Percentiles rank a stretch among this genome's conserved stretches.
These are phyloP conservation scores for Spodoptera picta DNA, from an alignment of 2,888 invertebrate species.

Conservation along the genomic window DNA sequence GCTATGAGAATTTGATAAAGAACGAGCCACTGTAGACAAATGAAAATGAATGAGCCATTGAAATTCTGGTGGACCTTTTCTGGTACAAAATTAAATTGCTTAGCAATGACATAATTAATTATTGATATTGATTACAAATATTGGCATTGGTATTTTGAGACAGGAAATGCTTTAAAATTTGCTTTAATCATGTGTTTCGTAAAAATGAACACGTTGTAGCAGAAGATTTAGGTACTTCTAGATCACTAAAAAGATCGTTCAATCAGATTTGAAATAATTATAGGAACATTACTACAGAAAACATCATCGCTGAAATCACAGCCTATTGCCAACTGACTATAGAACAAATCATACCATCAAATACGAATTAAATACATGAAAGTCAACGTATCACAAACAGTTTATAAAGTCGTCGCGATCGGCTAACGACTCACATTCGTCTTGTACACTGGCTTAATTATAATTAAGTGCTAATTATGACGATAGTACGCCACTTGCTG, in stretches of 20 bases:
- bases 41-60: background rate
- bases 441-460: conserved; percentile 68
- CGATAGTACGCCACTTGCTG: conserved; percentile 59
- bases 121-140: too few species aligned
- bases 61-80: background rate
- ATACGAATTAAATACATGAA: conserved; percentile 27
- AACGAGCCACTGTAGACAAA: conserved; percentile 3
- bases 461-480: conserved; percentile 75
- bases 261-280: conserved; percentile 1
- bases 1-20: conserved; percentile 26
- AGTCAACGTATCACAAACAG: conserved; percentile 49
- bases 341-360: conserved; percentile 15
- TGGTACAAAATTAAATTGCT: background rate
- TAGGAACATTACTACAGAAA: background rate
- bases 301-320: background rate
- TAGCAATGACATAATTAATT: too few species aligned
- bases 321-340: conserved; percentile 30
- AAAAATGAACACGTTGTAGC: too few species aligned
- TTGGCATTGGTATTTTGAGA: too few species aligned
- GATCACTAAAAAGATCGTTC: background rate
- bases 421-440: conserved; percentile 67
- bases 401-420: conserved; percentile 56
- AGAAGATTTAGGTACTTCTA: too few species aligned
- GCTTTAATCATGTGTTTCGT: too few species aligned
- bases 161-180: too few species aligned